Conservation (phyloP, 2,888 invertebrate species). For the Sesia apiformis region DNA sequence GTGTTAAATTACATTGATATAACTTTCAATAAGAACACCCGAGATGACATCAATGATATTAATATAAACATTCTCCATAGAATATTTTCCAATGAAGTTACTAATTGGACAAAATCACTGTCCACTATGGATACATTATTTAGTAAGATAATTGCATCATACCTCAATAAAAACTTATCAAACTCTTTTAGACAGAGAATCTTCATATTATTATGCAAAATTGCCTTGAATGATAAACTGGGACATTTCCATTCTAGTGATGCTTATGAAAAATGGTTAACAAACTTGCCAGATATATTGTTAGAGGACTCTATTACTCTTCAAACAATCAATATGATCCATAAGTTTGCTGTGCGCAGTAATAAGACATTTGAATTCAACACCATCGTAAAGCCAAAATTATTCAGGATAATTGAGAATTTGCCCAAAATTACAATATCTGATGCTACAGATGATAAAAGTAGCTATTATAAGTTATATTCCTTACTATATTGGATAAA, state of each 20-base stretch:
- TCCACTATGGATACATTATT: slow-evolving; percentile 45
- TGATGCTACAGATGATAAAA: slow-evolving; percentile 47
- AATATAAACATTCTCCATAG: slow-evolving; percentile 43
- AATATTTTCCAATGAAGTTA: slow-evolving; percentile 44
- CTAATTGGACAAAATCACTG: slow-evolving; percentile 47
- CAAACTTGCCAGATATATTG: slow-evolving; percentile 72
- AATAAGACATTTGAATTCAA: slow-evolving; percentile 57
- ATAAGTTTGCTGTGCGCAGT: slow-evolving; percentile 72
- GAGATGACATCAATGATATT: slow-evolving; percentile 29
- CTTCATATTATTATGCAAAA: slow-evolving; percentile 56
- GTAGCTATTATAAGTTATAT: slow-evolving; percentile 64
- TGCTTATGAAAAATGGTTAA: slow-evolving; percentile 66
- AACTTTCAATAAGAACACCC: slow-evolving; percentile 38
- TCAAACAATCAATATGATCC: slow-evolving; percentile 71
- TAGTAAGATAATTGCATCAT: slow-evolving; percentile 47
- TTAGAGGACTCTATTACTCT: slow-evolving; percentile 59
- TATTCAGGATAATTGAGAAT: slow-evolving; percentile 58
- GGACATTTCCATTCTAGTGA: slow-evolving; percentile 44
- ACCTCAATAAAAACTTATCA: slow-evolving; percentile 37
- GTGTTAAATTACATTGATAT: slow-evolving; percentile 70
- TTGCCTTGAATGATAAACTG: slow-evolving; percentile 54
- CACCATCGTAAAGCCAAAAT: slow-evolving; percentile 48
- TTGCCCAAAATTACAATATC: slow-evolving; percentile 46
- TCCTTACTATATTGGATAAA: slow-evolving; percentile 72
- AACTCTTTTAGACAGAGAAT: slow-evolving; percentile 44